phyloP scores from a whole-genome alignment of 2,797 vertebrate species.

The Gymnocypris eckloni region DNA sequence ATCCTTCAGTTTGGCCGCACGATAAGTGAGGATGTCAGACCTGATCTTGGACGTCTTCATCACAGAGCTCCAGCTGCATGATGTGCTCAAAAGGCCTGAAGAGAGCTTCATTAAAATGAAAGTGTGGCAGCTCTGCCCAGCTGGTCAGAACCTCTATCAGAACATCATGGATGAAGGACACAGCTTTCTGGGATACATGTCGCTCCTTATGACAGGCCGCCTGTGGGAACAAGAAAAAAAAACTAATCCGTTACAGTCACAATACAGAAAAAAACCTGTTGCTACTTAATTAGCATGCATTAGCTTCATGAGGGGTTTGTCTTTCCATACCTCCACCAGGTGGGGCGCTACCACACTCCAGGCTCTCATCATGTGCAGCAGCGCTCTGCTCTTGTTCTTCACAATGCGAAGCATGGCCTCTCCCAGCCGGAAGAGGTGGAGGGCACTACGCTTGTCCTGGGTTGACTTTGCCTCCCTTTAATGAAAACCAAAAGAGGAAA shows the following conservation, averaged over 20 bases:
- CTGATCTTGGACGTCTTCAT: conserved; percentile 98
- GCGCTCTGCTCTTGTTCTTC: conserved; percentile 84
- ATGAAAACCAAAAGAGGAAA: conserved; percentile 1
- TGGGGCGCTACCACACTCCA: conserved; percentile 97
- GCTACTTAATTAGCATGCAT: not conserved
- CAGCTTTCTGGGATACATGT: conserved; percentile 94
- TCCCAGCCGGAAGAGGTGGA: conserved; percentile 94
- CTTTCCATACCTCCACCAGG: conserved; percentile 86
- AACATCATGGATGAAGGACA: conserved; percentile 96
- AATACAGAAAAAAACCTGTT: not conserved
- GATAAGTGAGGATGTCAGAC: conserved; percentile 63
- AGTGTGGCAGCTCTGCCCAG: conserved; percentile 92
- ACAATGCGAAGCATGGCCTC: conserved; percentile 93
- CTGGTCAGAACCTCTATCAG: conserved; percentile 91
- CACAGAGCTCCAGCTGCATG: conserved; percentile 97
- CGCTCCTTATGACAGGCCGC: conserved; percentile 96
- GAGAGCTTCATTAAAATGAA: conserved; percentile 94
- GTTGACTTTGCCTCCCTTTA: conserved; percentile 90
- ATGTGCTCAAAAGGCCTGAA: conserved; percentile 96
- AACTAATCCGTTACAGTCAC: not conserved
- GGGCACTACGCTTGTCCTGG: conserved; percentile 85
- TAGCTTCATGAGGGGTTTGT: not conserved
- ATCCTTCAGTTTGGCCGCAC: not conserved
- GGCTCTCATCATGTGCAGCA: conserved; percentile 93
- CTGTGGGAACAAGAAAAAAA: conserved; percentile 67